These are phyloP conservation scores for Sebastiscus tertius DNA, from an alignment of 2,797 vertebrate genomes.

Conservation along the genomic window DNA sequence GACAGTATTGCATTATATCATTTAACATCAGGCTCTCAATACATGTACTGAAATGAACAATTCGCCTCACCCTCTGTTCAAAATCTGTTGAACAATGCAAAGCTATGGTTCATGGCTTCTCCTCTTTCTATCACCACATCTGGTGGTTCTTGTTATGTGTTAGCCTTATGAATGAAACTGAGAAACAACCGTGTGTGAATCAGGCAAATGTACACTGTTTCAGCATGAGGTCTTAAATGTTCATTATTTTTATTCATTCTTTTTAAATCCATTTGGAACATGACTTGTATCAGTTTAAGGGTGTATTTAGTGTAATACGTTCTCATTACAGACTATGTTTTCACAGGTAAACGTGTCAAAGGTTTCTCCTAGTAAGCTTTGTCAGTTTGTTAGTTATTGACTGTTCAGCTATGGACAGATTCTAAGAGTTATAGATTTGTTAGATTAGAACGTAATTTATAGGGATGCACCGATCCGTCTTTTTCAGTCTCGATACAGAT, in stretches of 20 bases:
- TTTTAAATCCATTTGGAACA: neutral
- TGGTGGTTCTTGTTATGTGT: neutral
- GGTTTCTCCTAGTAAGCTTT: neutral
- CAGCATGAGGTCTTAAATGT: neutral
- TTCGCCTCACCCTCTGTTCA: neutral
- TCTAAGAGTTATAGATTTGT: no score
- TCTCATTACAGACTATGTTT: neutral
- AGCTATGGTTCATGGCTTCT: neutral
- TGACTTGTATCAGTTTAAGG: neutral
- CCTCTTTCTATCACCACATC: neutral
- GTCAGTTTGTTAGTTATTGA: neutral
- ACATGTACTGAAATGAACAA: neutral
- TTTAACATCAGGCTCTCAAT: neutral
- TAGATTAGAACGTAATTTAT: no score
- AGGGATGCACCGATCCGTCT: no score
- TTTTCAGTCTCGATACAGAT: no score
- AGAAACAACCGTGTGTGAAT: neutral
- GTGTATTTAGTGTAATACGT: neutral
- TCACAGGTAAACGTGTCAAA: neutral
- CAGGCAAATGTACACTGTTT: neutral
- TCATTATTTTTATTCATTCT: neutral
- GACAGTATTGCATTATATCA: neutral
- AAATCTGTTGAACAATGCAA: neutral
- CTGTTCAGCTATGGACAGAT: neutral
- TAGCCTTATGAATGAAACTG: neutral